phyloP scores from a whole-genome alignment of 2,113 vertebrate genomes.

The Stigmatopora argus region DNA sequence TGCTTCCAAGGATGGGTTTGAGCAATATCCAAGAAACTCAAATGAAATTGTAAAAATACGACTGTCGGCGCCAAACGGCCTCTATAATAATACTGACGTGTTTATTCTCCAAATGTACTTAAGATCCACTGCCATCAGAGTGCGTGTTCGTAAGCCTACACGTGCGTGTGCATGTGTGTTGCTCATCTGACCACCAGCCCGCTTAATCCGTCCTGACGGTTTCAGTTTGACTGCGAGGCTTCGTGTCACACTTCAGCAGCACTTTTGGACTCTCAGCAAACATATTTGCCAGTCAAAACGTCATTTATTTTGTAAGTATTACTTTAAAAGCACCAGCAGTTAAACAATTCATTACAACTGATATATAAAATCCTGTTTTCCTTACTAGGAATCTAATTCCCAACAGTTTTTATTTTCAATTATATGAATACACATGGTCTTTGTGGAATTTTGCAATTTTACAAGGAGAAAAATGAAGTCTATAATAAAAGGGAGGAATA shows the following conservation, averaged over 20 bases:
- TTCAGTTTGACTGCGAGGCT: constrained; percentile 20
- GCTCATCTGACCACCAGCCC: constrained; percentile 46
- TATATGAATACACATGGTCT: no score
- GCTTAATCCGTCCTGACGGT: constrained; percentile 50
- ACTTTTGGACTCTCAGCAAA: constrained; percentile 5
- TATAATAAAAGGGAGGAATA: no score
- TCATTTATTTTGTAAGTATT: background rate
- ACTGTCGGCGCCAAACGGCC: constrained; percentile 21
- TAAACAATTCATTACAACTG: background rate
- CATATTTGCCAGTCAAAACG: background rate
- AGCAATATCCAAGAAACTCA: constrained; percentile 33
- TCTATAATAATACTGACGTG: constrained; percentile 15
- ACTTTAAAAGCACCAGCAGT: background rate
- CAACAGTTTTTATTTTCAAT: no score
- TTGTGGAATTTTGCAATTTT: no score
- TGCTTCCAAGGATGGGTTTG: constrained; percentile 45
- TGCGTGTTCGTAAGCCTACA: background rate
- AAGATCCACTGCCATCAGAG: constrained; percentile 9
- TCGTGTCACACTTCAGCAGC: constrained; percentile 28
- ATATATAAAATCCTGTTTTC: no score
- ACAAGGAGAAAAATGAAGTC: no score
- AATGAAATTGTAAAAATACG: constrained; percentile 27
- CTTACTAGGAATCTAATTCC: no score
- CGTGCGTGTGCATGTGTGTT: constrained; percentile 8
- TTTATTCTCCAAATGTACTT: constrained; percentile 10